Percentiles rank a stretch among this genome's conserved stretches.
These are phyloP conservation scores for Pongo pygmaeus DNA, from an alignment of 2,113 vertebrate species.

Conservation along the genomic window DNA sequence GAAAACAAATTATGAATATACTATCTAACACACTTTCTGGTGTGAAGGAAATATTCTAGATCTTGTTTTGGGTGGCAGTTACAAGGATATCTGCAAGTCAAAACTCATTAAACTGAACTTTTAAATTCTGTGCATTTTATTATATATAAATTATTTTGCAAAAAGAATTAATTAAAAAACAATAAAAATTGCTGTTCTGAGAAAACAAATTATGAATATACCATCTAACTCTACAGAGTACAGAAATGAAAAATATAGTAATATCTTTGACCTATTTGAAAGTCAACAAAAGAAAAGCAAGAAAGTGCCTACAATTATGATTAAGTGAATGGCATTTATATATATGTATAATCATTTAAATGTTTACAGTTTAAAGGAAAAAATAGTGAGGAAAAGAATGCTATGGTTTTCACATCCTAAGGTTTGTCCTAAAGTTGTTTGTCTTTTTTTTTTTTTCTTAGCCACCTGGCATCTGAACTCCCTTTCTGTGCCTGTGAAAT, in stretches of 20 bases:
- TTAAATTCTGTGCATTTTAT: neutral
- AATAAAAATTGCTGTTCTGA: neutral
- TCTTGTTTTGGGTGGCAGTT: neutral
- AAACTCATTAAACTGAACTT: neutral
- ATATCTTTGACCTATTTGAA: neutral
- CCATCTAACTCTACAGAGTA: neutral
- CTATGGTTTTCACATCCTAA: neutral
- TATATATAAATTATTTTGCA: neutral
- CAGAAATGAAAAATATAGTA: neutral
- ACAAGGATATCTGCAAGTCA: neutral
- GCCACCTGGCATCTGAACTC: neutral
- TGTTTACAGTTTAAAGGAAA: constrained; percentile 13
- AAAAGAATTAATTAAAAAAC: neutral
- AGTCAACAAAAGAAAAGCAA: neutral
- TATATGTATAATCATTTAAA: neutral
- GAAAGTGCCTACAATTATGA: neutral
- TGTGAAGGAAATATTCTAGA: neutral
- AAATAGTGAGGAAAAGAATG: neutral
- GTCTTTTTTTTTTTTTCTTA: neutral
- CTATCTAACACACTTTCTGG: neutral
- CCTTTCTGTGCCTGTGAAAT: neutral
- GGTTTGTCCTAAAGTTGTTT: neutral
- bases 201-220: neutral
- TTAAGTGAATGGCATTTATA: neutral
- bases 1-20: too few species aligned